Conservation (phyloP, 2,113 vertebrate genomes). For the Rhinolophus ferrumequinum region DNA sequence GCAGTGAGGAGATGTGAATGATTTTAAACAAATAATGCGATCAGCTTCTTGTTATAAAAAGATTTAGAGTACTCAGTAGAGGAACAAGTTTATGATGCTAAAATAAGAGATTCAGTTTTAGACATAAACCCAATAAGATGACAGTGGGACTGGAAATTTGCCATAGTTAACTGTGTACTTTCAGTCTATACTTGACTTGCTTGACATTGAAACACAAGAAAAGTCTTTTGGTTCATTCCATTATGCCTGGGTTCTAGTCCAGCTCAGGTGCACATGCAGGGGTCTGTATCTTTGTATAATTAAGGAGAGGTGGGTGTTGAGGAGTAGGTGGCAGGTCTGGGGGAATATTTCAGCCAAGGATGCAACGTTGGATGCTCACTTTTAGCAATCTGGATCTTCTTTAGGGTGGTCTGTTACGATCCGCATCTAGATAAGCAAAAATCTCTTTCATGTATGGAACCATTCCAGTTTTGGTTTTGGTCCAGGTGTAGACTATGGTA, state of each 20-base stretch:
- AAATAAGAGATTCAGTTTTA: background rate
- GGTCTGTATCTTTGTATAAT: background rate
- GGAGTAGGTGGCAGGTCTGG: background rate
- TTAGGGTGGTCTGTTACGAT: background rate
- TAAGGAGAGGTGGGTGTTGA: background rate
- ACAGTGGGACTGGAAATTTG: background rate
- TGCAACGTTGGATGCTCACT: background rate
- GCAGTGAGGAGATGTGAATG: background rate
- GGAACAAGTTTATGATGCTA: background rate
- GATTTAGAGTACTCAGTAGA: background rate
- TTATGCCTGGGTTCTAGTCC: background rate
- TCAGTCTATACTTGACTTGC: background rate
- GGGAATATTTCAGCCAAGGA: background rate
- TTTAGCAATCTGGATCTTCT: background rate
- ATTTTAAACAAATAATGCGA: background rate
- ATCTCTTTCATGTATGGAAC: background rate
- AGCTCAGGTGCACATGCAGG: background rate
- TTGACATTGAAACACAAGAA: background rate
- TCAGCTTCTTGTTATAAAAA: slow-evolving; percentile 3
- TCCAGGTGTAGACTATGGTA: background rate
- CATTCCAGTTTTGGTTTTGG: background rate
- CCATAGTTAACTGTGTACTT: background rate
- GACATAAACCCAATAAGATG: background rate
- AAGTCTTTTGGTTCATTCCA: background rate
- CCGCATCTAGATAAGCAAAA: background rate